Base-by-base conservation (phyloP, 2,797 vertebrate species). In the Pipistrellus nathusii region DNA sequence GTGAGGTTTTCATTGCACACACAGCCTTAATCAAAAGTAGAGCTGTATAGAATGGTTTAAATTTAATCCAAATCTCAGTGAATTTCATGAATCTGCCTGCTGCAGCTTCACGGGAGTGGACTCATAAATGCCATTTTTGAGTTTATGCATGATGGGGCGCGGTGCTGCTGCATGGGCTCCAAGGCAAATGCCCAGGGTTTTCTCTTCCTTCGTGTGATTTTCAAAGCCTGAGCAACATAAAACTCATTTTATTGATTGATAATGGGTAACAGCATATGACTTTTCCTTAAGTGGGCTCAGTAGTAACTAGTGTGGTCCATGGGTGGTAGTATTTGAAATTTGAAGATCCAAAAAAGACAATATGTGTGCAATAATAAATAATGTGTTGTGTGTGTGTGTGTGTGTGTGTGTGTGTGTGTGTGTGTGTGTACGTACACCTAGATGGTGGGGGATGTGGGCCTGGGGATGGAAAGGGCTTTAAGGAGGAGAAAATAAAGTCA, bases 11-110 rank as follows among this genome's bases (percentile, higher is more conserved):
- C 91, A 27, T 71, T 96, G 94, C 95, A 92, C 97, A 96, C 73
- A 91, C 90, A 96, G 96, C 94, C 96, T 90, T 98, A 95, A 98
- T 98, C 97, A 98, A 97, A 98, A 97, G 96, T 94, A 76, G 92
- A 95, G 95, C 93, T 96, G 83, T 93, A 94, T 69, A 96, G 96
- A 98, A 96, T 96, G 97, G 85, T 97, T 97, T 98, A 97, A 97
- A 97, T 97, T 97, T 97, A 98, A 97, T 98, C 97, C 97, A 98
- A 97, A 98, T 98, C 98, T 98, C 27, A 0, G 96, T 18, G 94
- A 97, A 96, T 98, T 98, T 98, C 97, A 97, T 97, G 97, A 98
- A 97, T 98, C 97, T 97, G 96, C 96, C 98, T 97, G 92, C 97
- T 98, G 94, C 96, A 95, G 95, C 97, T 98, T 97, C 98, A 96